Evolutionary conservation across 2,888 invertebrate genomes (phyloP).

Genomic region (Himalopsyche japonica): DNA sequence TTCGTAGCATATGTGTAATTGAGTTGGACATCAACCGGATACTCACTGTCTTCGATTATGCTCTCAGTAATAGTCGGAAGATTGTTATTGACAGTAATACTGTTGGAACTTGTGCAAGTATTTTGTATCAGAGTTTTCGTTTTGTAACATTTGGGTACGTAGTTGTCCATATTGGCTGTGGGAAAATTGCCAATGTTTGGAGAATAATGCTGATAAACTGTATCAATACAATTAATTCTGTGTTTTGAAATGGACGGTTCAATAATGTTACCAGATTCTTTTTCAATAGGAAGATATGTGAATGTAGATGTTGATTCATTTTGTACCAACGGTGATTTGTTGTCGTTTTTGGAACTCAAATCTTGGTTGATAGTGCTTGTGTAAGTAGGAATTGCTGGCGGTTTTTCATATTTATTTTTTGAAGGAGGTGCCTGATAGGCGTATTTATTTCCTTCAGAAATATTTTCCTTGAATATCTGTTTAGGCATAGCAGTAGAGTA

Average conservation of each 20-base stretch:
- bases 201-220: conserved; percentile 18
- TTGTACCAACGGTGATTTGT: conserved; percentile 19
- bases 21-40: conserved; percentile 35
- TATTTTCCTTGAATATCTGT: conserved; percentile 4
- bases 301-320: background rate
- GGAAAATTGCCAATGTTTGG: conserved; percentile 18
- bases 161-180: conserved; percentile 24
- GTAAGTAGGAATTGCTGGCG: conserved; percentile 23
- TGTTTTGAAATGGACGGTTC: background rate
- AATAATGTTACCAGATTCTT: conserved; percentile 6
- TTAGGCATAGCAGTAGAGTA: conserved; percentile 15
- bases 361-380: conserved; percentile 30
- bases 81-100: conserved; percentile 19
- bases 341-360: conserved; percentile 21
- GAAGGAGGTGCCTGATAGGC: conserved; percentile 25
- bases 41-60: conserved; percentile 33
- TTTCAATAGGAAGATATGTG: conserved; percentile 2
- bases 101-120: conserved; percentile 6
- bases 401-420: conserved; percentile 26
- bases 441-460: conserved; percentile 16
- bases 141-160: conserved; percentile 31
- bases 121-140: conserved; percentile 19
- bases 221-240: conserved; percentile 23
- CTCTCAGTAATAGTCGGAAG: conserved; percentile 38
- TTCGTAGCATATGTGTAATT: conserved; percentile 21